Evolutionary conservation across 2,888 invertebrate genomes (phyloP).

Genomic region (Apamea epomidion): DNA sequence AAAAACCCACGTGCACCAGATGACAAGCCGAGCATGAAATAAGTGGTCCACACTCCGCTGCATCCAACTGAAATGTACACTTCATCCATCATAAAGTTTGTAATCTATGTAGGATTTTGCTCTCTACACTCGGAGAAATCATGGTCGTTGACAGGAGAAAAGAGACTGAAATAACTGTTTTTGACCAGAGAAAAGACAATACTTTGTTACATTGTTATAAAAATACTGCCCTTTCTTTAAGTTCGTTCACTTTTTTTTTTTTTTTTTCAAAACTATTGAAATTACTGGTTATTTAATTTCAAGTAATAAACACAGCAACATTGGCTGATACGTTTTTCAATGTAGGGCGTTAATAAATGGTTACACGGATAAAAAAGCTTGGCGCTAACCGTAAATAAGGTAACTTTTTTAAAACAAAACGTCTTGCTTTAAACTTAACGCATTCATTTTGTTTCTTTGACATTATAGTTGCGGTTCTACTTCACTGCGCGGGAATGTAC

Average conservation of each 20-base stretch:
- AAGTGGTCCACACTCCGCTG: conserved; percentile 64
- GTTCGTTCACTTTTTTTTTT: no score
- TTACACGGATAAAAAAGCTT: neutral
- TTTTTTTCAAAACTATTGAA: no score
- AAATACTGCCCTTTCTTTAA: no score
- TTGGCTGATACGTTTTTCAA: neutral
- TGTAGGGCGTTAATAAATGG: neutral
- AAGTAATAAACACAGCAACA: neutral
- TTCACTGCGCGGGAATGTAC: neutral
- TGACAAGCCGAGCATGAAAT: conserved; percentile 65
- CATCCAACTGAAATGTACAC: conserved; percentile 62
- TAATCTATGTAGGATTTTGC: conserved; percentile 53
- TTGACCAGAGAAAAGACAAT: neutral
- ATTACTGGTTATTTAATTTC: neutral
- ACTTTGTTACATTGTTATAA: no score
- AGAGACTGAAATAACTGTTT: neutral
- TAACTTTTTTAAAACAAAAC: neutral
- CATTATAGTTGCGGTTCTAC: neutral
- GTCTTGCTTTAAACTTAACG: neutral
- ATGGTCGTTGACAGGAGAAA: conserved; percentile 8
- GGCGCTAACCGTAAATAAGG: neutral
- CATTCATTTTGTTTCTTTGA: neutral
- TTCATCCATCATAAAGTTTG: conserved; percentile 63
- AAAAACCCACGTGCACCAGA: conserved; percentile 60
- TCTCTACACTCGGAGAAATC: conserved; percentile 31